Percentiles rank a stretch among this genome's conserved stretches.
phyloP scores from a whole-genome alignment of 2,797 vertebrate genomes.

The Glyptemys insculpta region DNA sequence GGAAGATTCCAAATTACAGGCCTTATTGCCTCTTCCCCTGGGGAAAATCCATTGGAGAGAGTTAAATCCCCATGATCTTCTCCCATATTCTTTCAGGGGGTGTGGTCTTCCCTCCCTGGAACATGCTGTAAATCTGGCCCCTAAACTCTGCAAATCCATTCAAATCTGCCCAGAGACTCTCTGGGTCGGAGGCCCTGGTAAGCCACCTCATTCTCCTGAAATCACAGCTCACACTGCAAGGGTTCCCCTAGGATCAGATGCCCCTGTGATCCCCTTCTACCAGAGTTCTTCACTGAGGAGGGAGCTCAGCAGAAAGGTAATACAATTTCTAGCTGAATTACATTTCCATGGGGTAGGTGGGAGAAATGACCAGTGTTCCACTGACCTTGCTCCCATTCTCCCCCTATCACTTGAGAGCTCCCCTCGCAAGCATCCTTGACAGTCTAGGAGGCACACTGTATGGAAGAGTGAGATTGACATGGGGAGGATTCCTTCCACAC shows the following conservation, averaged over 20 bases:
- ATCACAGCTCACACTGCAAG: not conserved
- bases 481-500: not conserved
- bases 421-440: not conserved
- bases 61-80: not conserved
- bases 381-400: not conserved
- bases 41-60: not conserved
- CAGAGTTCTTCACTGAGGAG: not conserved
- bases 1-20: not conserved
- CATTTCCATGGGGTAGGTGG: not conserved
- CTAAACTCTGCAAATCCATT: not conserved
- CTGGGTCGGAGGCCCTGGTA: not conserved
- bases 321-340: not conserved
- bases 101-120: not conserved
- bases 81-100: not conserved
- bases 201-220: not conserved
- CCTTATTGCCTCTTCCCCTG: not conserved
- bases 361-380: not conserved
- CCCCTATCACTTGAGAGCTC: not conserved
- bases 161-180: not conserved
- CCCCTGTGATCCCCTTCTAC: not conserved
- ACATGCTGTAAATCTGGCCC: not conserved
- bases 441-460: not conserved
- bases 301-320: not conserved
- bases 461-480: not conserved
- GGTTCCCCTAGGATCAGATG: no score